Evolutionary conservation across 2,113 vertebrate species (phyloP), one percentile per base, ranked within the genome.

Genomic region (Thryonomys swinderianus): DNA sequence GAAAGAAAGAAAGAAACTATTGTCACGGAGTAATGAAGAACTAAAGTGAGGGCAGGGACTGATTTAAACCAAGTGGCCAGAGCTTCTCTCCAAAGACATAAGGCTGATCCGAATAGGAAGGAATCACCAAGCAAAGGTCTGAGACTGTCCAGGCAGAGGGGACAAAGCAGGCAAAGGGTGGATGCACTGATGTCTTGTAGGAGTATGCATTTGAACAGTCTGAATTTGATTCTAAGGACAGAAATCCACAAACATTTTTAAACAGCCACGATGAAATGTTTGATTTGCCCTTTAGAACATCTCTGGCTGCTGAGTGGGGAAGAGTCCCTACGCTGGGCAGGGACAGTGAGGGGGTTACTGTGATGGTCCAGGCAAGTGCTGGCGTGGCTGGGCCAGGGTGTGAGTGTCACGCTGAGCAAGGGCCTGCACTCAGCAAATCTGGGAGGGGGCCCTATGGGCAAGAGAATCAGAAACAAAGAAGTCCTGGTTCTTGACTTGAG

Each of bases 401-500:
- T 23, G n/a, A 34, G 7, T 1, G 0, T 9, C 53, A 37, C 37
- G 42, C 34, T 40, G 73, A 34, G 32, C 34, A n/a, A 34, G 11
- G 27, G 32, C 10, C n/a, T 1, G 8, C 53, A 30, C 25, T 2
- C 16, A 3, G 48, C 0, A n/a, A 10, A 4, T 4, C 21, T 40
- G 16, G 51, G 32, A 73, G 27, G 23, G 1, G 16, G 45, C 7
- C 0, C 8, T 0, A 6, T 11, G 42, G 42, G 27, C 30, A 30
- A 0, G 0, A 37, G 78, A 81, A 25, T 7, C 40, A 16, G 61
- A 59, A 66, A 53, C 25, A 20, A 17, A 25, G 37, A 25, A n/a
- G 37, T 21, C 51, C 37, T 27, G 37, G 13, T 25, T 40, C 64
- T 45, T 2, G 78, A 83, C 30, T 59, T n/a, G 23, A 40, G 32